Conservation (phyloP, 2,113 vertebrate species). For the Carassius auratus region DNA sequence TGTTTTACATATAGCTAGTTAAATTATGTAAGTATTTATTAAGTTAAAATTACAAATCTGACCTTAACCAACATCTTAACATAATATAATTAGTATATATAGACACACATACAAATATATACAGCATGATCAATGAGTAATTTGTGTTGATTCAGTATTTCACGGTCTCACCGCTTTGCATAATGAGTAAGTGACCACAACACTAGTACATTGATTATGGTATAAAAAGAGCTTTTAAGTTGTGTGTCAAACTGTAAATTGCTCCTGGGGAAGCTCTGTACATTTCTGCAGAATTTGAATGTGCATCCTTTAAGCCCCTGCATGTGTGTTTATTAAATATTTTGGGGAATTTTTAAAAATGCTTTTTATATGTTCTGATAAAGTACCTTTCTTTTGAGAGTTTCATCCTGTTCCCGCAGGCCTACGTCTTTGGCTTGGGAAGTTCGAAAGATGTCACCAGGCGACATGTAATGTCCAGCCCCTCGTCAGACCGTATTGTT, state of each 20-base stretch:
- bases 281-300: not conserved
- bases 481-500: constrained; percentile 88
- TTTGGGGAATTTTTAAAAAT: not conserved
- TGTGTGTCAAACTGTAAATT: constrained; percentile 53
- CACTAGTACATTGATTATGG: constrained; percentile 70
- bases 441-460: constrained; percentile 98
- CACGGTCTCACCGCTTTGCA: constrained; percentile 58
- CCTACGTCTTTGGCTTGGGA: constrained; percentile 98
- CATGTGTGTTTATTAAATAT: not conserved
- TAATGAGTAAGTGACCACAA: constrained; percentile 68
- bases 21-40: too few relatives aligned
- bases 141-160: constrained; percentile 69
- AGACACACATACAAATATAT: too few relatives aligned
- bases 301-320: not conserved
- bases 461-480: constrained; percentile 94
- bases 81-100: too few relatives aligned
- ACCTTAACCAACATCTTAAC: too few relatives aligned
- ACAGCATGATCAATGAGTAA: constrained; percentile 66
- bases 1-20: too few relatives aligned
- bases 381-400: not conserved
- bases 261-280: not conserved
- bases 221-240: constrained; percentile 65
- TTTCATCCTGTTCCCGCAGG: constrained; percentile 70
- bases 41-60: too few relatives aligned
- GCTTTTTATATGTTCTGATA: not conserved